Evolutionary conservation across 2,797 vertebrate species (phyloP), one percentile per base, ranked within the genome.

Genomic region (Carcharodon carcharias): DNA sequence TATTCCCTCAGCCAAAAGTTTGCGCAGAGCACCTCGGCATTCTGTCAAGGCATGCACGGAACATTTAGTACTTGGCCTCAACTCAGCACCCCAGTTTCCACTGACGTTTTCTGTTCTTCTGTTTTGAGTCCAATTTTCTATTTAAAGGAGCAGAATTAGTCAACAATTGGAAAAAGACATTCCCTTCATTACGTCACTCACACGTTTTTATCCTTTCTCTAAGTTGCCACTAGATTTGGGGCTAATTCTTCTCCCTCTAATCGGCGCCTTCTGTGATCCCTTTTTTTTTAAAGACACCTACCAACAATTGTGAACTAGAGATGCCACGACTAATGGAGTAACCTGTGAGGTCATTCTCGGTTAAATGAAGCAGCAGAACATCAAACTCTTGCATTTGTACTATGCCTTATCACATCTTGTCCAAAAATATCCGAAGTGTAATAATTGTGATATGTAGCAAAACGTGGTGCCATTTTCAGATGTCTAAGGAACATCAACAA

Each of bases 21-120:
- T 95, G 93, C 40, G 45, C 40, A 71, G 93, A 95, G 21, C 65
- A 95, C 93, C 65, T 95, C 93, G 93, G 94, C 69, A 95, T 77
- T 71, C 45, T 73, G 94, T 56, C 94, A 95, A 77, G 50, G 50
- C 69, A 71, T 77, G 67, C 94, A 95, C 1, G 28, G 94, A 95
- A 95, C 94, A 95, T 95, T 95, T 95, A 95, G 69, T 73, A 95
- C 94, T 95, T 95, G 94, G 94, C 94, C 45, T 95, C 21, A 5
- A 95, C 50, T 95, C 94, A 95, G 94, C 67, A 77, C 94, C 94
- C 67, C 94, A 95, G 67, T 95, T 95, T 95, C 65, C 94, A 95
- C 94, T 77, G 94, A 77, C 94, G 23, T 73, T 93, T 77, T 95
- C 94, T 95, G 65, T 71, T 56, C 50, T 71, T 54, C 92, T 69